Base-by-base conservation (phyloP, 2,888 invertebrate genomes). In the Melanotus villosus region DNA sequence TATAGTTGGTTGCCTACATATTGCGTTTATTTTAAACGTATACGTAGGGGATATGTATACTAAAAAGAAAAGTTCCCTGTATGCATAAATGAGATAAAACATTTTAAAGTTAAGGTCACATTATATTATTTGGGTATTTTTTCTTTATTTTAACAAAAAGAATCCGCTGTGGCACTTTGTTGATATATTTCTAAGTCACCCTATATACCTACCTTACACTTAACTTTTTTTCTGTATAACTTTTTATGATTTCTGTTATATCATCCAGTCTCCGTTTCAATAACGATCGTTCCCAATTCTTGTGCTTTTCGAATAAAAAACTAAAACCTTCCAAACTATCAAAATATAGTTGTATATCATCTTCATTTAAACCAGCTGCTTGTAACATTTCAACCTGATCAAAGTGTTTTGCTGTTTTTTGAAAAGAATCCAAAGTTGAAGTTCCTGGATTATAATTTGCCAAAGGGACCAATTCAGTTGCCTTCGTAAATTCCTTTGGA, bases 271-370 rank as follows among this genome's bases (percentile, higher is more conserved):
- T 68, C 63, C 70, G 30, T 47, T 73, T 45, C 21, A 79, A 68
- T 16, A 76, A 66, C 16, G 57, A 57, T 23, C 63, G 54, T 70
- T 81, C 80, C 52, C 80, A 67, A 68, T 81, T 82, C 70, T 77
- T 81, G 76, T 83, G 59, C 78, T 74, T 62, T 77, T 75, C 58
- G 76, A 60, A 66, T 32, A 81, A 71, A 59, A 80, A 78, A 38
- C 82, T 78, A 23, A 78, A 69, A 5, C 86, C 86, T 19, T 84
- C 83, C 78, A 87, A 84, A 75, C 85, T 85, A 56, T 87, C 87
- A 41, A 84, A 80, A 56, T 86, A 86, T n/a, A 89, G 72, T 74
- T 86, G 83, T 16, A 88, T 84, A 80, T 89, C 89, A 3, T 87
- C 85, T 54, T 82, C 79, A 2, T 85, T 82, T 3, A 89, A 79